phyloP scores from a whole-genome alignment of 2,113 vertebrate species.

The Pagrus major region DNA sequence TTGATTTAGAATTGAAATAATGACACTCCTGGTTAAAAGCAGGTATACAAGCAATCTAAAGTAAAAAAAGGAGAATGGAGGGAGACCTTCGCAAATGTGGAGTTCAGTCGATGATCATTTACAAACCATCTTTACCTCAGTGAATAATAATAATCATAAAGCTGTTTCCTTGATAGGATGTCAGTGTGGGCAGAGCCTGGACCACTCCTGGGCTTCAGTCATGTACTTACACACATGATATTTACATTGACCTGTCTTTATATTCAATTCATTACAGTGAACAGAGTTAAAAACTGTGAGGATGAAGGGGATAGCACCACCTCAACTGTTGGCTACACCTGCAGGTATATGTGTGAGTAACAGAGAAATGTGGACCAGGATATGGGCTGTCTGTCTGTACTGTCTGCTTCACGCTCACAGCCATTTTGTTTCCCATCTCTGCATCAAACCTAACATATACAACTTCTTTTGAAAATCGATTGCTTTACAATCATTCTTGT shows the following conservation, averaged over 20 bases:
- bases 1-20: too few relatives aligned
- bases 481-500: conserved; percentile 73
- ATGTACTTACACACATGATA: neutral
- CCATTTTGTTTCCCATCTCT: conserved; percentile 2
- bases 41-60: neutral
- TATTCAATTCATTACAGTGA: neutral
- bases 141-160: neutral
- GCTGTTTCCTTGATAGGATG: conserved; percentile 5
- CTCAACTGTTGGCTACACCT: neutral
- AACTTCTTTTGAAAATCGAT: conserved; percentile 65
- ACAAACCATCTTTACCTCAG: neutral
- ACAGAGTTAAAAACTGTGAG: neutral
- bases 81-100: neutral
- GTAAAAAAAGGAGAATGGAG: neutral
- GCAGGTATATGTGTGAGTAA: neutral
- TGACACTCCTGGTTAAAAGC: conserved; percentile 32
- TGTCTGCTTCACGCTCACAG: conserved; percentile 33
- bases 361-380: neutral
- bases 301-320: neutral
- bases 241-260: conserved; percentile 32
- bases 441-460: conserved; percentile 70
- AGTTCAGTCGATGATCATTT: neutral
- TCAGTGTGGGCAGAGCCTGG: conserved; percentile 10
- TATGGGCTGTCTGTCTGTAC: neutral
- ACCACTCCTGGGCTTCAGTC: neutral